A percentile compares a stretch with the other conserved stretches of the same genome.
These are phyloP conservation scores for Rhagologus leucostigma DNA, from an alignment of 2,113 vertebrate genomes.

Conservation along the genomic window DNA sequence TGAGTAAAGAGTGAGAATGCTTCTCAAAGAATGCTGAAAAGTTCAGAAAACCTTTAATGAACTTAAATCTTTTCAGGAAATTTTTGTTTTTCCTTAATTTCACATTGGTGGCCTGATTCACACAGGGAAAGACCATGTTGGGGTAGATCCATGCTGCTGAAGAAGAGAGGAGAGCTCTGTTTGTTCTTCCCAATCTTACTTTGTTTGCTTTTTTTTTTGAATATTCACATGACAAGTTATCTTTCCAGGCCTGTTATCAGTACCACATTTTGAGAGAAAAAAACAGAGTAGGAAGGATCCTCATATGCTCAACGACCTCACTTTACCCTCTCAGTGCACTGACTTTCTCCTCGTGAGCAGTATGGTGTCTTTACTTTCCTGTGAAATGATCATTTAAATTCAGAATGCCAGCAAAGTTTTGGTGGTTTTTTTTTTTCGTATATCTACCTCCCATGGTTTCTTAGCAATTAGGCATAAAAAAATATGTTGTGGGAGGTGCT, in stretches of 20 bases:
- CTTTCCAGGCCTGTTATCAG: background rate
- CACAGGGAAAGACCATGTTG: background rate
- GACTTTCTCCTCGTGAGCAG: background rate
- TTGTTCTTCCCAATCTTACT: background rate
- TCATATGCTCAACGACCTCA: background rate
- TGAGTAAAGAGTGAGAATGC: background rate
- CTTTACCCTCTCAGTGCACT: background rate
- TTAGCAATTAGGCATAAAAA: conserved; percentile 27
- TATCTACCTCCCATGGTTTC: background rate
- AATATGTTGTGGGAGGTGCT: background rate
- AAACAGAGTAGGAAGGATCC: background rate
- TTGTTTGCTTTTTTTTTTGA: background rate
- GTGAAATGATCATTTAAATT: background rate
- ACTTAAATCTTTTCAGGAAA: background rate
- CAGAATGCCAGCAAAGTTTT: background rate
- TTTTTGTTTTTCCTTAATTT: background rate
- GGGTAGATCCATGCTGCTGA: background rate
- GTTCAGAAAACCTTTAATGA: background rate
- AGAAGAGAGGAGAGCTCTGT: background rate
- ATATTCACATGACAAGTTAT: background rate
- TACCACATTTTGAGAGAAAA: background rate
- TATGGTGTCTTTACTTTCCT: background rate
- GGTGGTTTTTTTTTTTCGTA: background rate
- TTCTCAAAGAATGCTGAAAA: background rate
- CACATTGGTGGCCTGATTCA: background rate